These are phyloP conservation scores for Phytoseiulus persimilis DNA, from an alignment of 2,888 invertebrate genomes.

Conservation along the genomic window DNA sequence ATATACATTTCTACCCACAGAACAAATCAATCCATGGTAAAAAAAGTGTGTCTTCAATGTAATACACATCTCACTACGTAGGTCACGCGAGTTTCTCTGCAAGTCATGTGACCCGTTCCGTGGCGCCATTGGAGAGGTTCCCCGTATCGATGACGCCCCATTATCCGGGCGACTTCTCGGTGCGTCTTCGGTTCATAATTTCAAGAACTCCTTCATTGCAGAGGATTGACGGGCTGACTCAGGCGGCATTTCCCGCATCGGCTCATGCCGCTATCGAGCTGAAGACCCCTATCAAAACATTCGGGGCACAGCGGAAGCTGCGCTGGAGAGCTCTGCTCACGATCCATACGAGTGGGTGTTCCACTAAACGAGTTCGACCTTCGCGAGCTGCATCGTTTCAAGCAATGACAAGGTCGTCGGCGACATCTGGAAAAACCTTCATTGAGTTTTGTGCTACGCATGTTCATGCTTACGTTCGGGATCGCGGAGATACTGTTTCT, in stretches of 20 bases:
- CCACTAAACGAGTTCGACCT: neutral
- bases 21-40: too few species aligned
- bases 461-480: neutral
- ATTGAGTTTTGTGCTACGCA: neutral
- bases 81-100: too few species aligned
- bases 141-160: too few species aligned
- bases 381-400: neutral
- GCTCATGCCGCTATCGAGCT: neutral
- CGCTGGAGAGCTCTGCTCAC: neutral
- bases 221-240: neutral
- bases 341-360: neutral
- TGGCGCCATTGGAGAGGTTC: too few species aligned
- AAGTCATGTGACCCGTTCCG: too few species aligned
- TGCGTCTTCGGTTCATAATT: neutral
- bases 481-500: neutral
- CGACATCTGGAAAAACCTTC: neutral
- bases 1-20: too few species aligned
- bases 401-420: neutral
- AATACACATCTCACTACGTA: too few species aligned
- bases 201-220: neutral
- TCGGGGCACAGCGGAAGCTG: neutral
- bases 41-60: too few species aligned
- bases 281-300: neutral
- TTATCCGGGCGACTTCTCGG: too few species aligned
- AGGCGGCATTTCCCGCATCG: neutral